Base-by-base conservation (phyloP, 2,888 invertebrate species). In the Hemicrepidius hirtus region DNA sequence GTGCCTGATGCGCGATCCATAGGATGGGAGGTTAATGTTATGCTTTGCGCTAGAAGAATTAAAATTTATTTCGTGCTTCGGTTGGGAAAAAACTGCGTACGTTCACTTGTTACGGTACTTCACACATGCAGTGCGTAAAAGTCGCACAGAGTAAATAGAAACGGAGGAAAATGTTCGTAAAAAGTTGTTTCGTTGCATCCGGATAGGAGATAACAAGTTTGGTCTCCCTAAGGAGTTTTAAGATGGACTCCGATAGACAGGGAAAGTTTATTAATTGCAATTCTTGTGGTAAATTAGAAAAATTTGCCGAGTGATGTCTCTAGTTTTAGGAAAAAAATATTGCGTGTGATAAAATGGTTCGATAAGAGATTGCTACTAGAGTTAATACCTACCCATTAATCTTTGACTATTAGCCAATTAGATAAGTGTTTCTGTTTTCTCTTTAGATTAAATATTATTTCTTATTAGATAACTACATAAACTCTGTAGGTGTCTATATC, bases 1-100 rank as follows among this genome's bases (percentile, higher is more conserved):
- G 70, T 63, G 57, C 21, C n/a, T n/a, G n/a, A n/a, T n/a, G n/a
- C n/a, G 21, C 24, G 35, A 37, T 37, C 20, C 37, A 35, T 37
- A 18, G 18, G 57, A 35, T 57, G 57, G 53, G 57, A 57, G 57
- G 57, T 57, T 57, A 57, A 57, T 37, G 57, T 12, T 57, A 57
- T 37, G 57, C 57, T 37, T 35, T 40, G 18, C 32, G 55, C 37
- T n/a, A 32, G 7, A 37, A 37, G 21, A 55, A 53, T 53, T 35
- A 16, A 55, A 55, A 57, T 57, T 53, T 53, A 53, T 53, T 49
- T 53, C 53, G 53, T 49, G 20, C 12, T 21, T 40, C 40, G 53
- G 4, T 5, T n/a, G 28, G 24, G 5, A n/a, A 53, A 53, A 53
- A 53, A 53, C 10, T 16, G 53, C 53, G 53, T 24, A 53, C 53